Evolutionary conservation across 1,140 invertebrate genomes (phyloP).

Genomic region (Eriocheir sinensis): DNA sequence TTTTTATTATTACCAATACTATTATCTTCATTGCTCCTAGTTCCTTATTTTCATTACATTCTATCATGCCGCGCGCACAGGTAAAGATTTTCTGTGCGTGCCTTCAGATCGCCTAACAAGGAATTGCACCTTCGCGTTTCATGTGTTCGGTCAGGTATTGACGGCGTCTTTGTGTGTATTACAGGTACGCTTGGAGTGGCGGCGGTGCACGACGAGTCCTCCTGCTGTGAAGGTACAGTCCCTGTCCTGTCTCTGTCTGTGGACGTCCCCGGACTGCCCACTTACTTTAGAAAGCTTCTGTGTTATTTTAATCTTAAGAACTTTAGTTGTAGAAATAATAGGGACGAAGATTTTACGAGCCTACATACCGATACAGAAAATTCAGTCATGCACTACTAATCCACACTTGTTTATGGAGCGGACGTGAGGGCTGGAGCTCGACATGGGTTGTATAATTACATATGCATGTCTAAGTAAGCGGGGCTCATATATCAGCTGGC

Average conservation of each 20-base stretch:
- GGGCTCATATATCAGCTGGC: not conserved
- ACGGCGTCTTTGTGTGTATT: not conserved
- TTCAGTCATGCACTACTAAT: not conserved
- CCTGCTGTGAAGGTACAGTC: constrained; percentile 39
- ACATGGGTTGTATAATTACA: not conserved
- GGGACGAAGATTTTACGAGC: not conserved
- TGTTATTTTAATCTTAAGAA: not conserved
- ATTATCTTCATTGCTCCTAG: not conserved
- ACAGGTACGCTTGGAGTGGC: constrained; percentile 51
- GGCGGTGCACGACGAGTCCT: constrained; percentile 43
- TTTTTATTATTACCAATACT: not conserved
- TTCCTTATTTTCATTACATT: too few relatives aligned
- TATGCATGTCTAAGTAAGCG: not conserved
- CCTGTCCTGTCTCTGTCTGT: not conserved
- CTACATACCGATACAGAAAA: not conserved
- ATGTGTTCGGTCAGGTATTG: too few relatives aligned
- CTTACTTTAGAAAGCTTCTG: not conserved
- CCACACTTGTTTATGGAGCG: not conserved
- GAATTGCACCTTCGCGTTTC: too few relatives aligned
- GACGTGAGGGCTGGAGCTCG: not conserved
- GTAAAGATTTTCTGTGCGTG: not conserved
- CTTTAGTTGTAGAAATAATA: not conserved
- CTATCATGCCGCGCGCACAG: too few relatives aligned
- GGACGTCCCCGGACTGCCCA: not conserved
- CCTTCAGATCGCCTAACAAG: too few relatives aligned